These are phyloP conservation scores for Lysandra bellargus DNA, from an alignment of 2,888 invertebrate species.

Conservation along the genomic window DNA sequence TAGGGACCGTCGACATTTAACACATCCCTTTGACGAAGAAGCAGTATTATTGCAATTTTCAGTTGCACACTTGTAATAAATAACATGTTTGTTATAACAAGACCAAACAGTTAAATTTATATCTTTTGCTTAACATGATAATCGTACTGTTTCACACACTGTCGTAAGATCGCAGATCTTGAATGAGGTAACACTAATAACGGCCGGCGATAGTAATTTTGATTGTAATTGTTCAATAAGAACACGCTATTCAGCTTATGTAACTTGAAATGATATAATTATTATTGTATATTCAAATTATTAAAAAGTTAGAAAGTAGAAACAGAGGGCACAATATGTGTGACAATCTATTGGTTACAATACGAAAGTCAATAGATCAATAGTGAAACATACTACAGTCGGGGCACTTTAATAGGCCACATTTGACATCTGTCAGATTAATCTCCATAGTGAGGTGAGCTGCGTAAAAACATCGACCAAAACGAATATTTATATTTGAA, in stretches of 20 bases:
- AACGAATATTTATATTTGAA: too few relatives aligned
- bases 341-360: not conserved
- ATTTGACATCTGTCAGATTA: too few relatives aligned
- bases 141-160: conserved; percentile 8
- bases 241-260: conserved; percentile 15
- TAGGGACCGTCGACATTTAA: too few relatives aligned
- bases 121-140: not conserved
- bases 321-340: not conserved
- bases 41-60: not conserved
- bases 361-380: not conserved
- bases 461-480: too few relatives aligned
- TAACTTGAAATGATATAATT: not conserved
- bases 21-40: not conserved
- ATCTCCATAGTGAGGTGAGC: too few relatives aligned
- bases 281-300: not conserved
- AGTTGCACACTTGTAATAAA: not conserved
- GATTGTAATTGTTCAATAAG: conserved; percentile 18
- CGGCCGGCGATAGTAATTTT: not conserved
- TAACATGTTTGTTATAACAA: not conserved
- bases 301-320: not conserved
- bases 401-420: too few relatives aligned
- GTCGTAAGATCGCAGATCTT: conserved; percentile 1
- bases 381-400: too few relatives aligned
- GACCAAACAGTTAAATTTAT: not conserved
- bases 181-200: conserved; percentile 16